Conservation (phyloP, 23 tunicate genomes). For the Botrylloides violaceus region DNA sequence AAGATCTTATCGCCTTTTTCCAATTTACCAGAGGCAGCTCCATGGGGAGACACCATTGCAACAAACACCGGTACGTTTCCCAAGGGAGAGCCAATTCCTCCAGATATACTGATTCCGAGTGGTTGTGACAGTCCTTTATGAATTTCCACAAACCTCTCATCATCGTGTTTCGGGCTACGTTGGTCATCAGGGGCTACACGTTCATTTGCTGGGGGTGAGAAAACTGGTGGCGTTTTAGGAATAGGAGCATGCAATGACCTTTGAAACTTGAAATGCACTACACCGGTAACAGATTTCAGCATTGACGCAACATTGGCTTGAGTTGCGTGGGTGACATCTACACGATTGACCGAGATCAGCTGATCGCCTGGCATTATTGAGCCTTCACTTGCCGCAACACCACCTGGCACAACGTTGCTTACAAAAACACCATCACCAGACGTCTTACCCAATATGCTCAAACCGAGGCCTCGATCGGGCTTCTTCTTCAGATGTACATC, state of each 20-base stretch:
- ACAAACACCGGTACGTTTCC: constrained; percentile 97
- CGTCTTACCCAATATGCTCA: constrained; percentile 73
- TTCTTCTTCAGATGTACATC: constrained; percentile 38
- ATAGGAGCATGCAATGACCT: constrained; percentile 20
- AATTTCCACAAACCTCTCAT: constrained; percentile 63
- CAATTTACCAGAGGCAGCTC: constrained; percentile 70
- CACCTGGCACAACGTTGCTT: constrained; percentile 56
- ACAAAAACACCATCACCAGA: constrained; percentile 61
- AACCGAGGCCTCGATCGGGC: constrained; percentile 54
- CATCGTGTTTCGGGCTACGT: constrained; percentile 15
- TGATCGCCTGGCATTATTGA: constrained; percentile 71
- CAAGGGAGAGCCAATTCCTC: constrained; percentile 92
- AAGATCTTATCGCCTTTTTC: constrained; percentile 71
- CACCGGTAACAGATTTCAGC: constrained; percentile 63
- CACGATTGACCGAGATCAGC: constrained; percentile 56
- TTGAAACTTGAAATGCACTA: constrained; percentile 38
- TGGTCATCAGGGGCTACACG: background rate
- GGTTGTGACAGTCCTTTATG: constrained; percentile 67
- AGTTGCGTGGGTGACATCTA: constrained; percentile 56
- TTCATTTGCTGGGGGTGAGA: background rate
- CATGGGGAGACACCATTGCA: constrained; percentile 59
- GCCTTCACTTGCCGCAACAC: constrained; percentile 75
- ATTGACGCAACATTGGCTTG: constrained; percentile 78
- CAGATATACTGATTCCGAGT: constrained; percentile 92
- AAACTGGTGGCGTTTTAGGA: constrained; percentile 9